These are phyloP conservation scores for Scotopteryx bipunctaria DNA, from an alignment of 2,888 invertebrate genomes.

Conservation along the genomic window DNA sequence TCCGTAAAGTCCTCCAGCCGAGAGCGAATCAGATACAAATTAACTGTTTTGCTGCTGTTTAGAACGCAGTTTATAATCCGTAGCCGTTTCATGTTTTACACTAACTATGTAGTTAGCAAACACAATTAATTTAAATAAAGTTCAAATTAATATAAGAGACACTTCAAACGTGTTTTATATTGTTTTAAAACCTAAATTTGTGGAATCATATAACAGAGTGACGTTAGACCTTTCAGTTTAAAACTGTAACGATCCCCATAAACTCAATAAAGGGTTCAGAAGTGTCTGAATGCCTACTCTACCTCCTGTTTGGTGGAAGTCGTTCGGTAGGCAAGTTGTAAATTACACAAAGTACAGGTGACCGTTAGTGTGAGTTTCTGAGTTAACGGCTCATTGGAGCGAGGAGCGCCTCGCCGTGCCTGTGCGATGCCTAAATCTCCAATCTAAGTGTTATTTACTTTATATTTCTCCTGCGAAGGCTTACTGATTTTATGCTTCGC, in stretches of 20 bases:
- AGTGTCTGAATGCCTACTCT: slow-evolving; percentile 12
- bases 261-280: slow-evolving; percentile 20
- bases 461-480: slow-evolving; percentile 71
- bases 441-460: slow-evolving; percentile 78
- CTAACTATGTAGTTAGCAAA: neutral
- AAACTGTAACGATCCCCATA: slow-evolving; percentile 23
- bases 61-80: slow-evolving; percentile 8
- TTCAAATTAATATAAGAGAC: neutral
- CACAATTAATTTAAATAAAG: neutral
- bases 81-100: slow-evolving; percentile 3
- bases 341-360: slow-evolving; percentile 54
- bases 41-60: slow-evolving; percentile 7
- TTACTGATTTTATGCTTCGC: slow-evolving; percentile 75
- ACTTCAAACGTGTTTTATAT: neutral
- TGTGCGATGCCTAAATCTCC: slow-evolving; percentile 62
- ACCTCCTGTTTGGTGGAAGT: slow-evolving; percentile 19
- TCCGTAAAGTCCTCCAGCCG: neutral
- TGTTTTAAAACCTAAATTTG: neutral
- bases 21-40: slow-evolving; percentile 21
- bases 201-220: neutral
- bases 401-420: slow-evolving; percentile 43
- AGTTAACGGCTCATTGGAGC: slow-evolving; percentile 57
- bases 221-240: neutral
- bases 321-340: slow-evolving; percentile 27
- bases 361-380: slow-evolving; percentile 45